Conservation (phyloP, 2,888 invertebrate species). For the Cataglyphis rosenhaueri region DNA sequence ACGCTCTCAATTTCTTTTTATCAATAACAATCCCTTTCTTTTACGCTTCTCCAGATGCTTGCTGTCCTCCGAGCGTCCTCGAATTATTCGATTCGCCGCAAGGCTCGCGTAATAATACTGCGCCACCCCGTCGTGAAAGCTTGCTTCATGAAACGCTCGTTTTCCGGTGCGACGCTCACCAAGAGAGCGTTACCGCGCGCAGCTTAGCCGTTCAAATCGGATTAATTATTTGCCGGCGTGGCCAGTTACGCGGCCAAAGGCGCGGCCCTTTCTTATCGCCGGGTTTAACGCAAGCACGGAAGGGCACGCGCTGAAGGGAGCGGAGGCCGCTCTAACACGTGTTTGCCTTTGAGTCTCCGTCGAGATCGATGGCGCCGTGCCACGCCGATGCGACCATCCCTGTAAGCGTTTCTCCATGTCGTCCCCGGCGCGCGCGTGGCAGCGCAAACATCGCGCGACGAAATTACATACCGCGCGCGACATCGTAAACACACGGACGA, state of each 20-base stretch:
- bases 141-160: conserved; percentile 44
- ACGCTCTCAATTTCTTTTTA: not conserved
- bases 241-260: conserved; percentile 31
- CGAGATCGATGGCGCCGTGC: conserved; percentile 48
- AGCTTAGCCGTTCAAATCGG: conserved; percentile 50
- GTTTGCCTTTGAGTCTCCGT: conserved; percentile 42
- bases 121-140: not conserved
- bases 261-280: conserved; percentile 46
- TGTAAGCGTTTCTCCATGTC: conserved; percentile 27
- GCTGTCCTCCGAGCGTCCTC: not conserved
- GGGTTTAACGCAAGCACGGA: conserved; percentile 41
- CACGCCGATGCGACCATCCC: conserved; percentile 38
- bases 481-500: conserved; percentile 57
- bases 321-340: not conserved
- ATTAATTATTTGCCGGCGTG: conserved; percentile 50
- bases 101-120: conserved; percentile 3
- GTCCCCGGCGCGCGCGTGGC: conserved; percentile 18
- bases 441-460: conserved; percentile 63
- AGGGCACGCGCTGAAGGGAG: not conserved
- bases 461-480: conserved; percentile 62
- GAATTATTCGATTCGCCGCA: not conserved
- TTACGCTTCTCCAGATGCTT: too few relatives aligned
- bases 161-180: conserved; percentile 25
- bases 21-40: not conserved
- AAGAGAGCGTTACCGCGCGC: conserved; percentile 10